Conservation (phyloP, 2,888 invertebrate genomes). For the Miltochrista miniata region DNA sequence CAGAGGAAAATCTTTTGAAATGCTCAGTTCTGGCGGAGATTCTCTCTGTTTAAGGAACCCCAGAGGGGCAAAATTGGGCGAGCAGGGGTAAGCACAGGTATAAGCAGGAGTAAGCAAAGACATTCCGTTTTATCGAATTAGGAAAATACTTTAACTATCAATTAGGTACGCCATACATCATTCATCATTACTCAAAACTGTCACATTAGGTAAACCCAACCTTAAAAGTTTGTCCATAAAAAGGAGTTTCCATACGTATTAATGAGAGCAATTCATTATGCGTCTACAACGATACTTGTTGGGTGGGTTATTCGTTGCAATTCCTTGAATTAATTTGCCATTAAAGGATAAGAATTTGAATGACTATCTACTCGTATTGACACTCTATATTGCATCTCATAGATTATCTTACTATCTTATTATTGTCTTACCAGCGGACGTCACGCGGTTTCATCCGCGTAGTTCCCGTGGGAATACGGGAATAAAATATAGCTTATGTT, state of each 20-base stretch:
- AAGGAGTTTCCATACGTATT: conserved; percentile 15
- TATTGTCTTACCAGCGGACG: too few relatives aligned
- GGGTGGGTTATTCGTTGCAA: conserved; percentile 15
- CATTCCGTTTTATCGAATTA: neutral
- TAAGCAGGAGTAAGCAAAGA: neutral
- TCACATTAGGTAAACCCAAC: conserved; percentile 20
- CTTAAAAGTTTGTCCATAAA: conserved; percentile 28
- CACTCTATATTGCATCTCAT: neutral
- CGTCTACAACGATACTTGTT: conserved; percentile 24
- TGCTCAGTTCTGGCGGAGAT: too few relatives aligned
- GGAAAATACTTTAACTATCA: conserved; percentile 3
- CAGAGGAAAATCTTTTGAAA: too few relatives aligned
- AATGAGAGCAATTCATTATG: conserved; percentile 34
- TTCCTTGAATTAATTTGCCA: conserved; percentile 8
- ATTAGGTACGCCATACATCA: conserved; percentile 4
- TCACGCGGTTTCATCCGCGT: too few relatives aligned
- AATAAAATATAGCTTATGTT: too few relatives aligned
- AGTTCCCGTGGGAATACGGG: too few relatives aligned
- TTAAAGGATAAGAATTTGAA: conserved; percentile 10
- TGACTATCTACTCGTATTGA: neutral
- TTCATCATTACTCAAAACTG: conserved; percentile 26
- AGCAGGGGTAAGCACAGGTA: too few relatives aligned
- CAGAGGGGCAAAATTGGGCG: too few relatives aligned
- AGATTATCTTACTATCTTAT: too few relatives aligned
- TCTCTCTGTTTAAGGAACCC: too few relatives aligned